Conservation (phyloP, 2,113 vertebrate genomes). For the Struthidea cinerea region DNA sequence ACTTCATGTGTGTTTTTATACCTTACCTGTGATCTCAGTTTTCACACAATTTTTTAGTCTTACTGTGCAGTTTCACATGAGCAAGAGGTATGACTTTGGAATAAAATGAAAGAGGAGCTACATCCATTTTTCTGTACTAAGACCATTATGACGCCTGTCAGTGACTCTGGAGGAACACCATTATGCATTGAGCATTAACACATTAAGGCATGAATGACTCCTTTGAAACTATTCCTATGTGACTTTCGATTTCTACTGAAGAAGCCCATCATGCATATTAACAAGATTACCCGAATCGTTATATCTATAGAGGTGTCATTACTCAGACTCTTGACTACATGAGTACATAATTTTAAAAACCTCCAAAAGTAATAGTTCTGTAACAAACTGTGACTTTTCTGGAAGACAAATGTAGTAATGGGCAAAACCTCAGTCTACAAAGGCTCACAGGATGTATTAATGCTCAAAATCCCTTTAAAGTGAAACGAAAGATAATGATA, state of each 20-base stretch:
- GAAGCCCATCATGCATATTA: neutral
- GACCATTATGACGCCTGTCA: neutral
- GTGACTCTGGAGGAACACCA: neutral
- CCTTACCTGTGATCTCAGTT: neutral
- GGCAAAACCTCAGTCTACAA: neutral
- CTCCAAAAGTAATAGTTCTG: neutral
- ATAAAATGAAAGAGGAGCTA: neutral
- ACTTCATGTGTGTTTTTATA: neutral
- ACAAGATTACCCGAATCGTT: neutral
- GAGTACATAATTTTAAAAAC: neutral
- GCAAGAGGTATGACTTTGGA: neutral
- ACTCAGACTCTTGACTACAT: neutral
- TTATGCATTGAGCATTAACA: neutral
- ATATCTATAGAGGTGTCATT: neutral
- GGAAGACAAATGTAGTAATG: neutral
- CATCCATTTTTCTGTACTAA: neutral
- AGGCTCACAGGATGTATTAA: neutral
- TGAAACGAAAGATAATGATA: neutral
- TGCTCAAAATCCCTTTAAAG: neutral
- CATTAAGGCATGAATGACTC: neutral
- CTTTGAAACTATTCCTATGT: neutral
- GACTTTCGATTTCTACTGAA: neutral
- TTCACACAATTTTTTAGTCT: neutral
- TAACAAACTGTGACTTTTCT: neutral
- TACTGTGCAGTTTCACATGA: neutral